These are phyloP conservation scores for Volucella inanis DNA, from an alignment of 2,888 invertebrate species.

Conservation along the genomic window DNA sequence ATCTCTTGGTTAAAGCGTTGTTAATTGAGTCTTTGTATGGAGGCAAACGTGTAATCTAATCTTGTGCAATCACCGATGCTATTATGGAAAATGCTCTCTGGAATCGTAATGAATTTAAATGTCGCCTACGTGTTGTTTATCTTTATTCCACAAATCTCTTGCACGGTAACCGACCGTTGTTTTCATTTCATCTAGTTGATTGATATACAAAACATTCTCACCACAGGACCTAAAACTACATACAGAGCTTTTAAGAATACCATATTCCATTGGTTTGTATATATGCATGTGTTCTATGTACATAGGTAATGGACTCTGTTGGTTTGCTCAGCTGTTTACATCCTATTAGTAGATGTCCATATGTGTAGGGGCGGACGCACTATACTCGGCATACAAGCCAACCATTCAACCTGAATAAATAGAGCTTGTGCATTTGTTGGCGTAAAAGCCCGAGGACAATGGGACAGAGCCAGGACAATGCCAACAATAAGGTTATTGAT, in stretches of 20 bases:
- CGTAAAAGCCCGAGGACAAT: too few species aligned
- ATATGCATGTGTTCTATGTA: neutral
- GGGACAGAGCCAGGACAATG: too few species aligned
- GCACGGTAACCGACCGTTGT: neutral
- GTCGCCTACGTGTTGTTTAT: conserved; percentile 27
- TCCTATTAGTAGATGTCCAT: neutral
- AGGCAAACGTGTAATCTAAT: conserved; percentile 31
- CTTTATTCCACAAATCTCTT: neutral
- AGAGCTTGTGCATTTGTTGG: too few species aligned
- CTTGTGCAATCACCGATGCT: conserved; percentile 31
- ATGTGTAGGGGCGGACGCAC: too few species aligned
- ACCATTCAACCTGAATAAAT: too few species aligned
- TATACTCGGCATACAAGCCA: too few species aligned
- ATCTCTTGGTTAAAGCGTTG: conserved; percentile 1
- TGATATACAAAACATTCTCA: conserved; percentile 24
- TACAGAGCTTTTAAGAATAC: neutral
- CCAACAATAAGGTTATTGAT: too few species aligned
- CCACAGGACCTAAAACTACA: neutral
- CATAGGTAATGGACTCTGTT: conserved; percentile 22
- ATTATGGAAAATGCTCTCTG: conserved; percentile 13
- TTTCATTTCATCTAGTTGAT: conserved; percentile 1
- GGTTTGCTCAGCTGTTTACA: conserved; percentile 1
- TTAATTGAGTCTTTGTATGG: conserved; percentile 33
- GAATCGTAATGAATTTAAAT: conserved; percentile 54
- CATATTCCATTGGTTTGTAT: neutral